These are phyloP conservation scores for Nesogale talazaci DNA, from an alignment of 2,113 vertebrate genomes.

Conservation along the genomic window DNA sequence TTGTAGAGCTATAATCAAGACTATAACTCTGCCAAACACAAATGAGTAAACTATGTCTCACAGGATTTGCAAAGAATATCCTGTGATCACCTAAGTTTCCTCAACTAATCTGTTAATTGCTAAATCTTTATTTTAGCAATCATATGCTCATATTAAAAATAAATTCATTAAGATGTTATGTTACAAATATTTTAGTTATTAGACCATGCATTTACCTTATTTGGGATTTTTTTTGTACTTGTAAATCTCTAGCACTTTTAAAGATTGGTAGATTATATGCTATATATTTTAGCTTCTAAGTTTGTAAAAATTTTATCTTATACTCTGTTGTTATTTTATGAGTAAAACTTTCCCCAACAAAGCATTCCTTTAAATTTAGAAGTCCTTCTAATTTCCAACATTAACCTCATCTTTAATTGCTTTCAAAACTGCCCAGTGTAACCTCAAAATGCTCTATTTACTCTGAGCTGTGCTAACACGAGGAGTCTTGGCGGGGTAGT, in stretches of 20 bases:
- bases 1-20: slow-evolving; percentile 76
- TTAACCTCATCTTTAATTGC: too few relatives aligned
- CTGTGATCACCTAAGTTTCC: not conserved
- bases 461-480: too few relatives aligned
- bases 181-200: not conserved
- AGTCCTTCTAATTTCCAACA: too few relatives aligned
- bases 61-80: not conserved
- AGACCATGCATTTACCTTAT: not conserved
- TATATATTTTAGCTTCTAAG: not conserved
- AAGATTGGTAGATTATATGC: not conserved
- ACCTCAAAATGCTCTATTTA: too few relatives aligned
- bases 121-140: not conserved
- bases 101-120: not conserved
- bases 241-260: not conserved
- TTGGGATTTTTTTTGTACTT: not conserved
- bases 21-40: slow-evolving; percentile 57
- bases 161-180: not conserved
- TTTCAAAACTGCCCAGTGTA: too few relatives aligned
- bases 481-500: too few relatives aligned
- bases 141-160: not conserved
- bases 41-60: slow-evolving; percentile 69
- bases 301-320: not conserved
- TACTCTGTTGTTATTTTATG: not conserved
- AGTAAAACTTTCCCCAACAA: not conserved
- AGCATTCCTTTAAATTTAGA: too few relatives aligned